A percentile compares a stretch with the other conserved stretches of the same genome.
phyloP scores from a whole-genome alignment of 2,797 vertebrate species.

The Anniella stebbinsi region DNA sequence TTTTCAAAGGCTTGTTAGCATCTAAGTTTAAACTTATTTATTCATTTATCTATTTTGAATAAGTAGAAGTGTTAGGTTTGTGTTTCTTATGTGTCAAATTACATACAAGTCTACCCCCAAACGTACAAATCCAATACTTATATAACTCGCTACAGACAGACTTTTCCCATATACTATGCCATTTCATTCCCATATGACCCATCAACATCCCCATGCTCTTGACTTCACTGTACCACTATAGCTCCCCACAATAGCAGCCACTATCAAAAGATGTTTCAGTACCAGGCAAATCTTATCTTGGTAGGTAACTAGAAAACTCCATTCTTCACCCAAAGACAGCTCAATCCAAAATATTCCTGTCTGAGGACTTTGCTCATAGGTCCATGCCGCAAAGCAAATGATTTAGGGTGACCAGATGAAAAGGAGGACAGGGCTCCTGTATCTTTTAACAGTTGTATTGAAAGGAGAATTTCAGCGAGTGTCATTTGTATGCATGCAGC shows the following conservation, averaged over 20 bases:
- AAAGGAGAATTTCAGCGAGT: too few species aligned
- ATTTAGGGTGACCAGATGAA: too few species aligned
- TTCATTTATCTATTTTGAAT: not conserved
- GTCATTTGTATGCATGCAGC: too few species aligned
- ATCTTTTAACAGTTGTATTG: too few species aligned
- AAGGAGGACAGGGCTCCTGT: too few species aligned
- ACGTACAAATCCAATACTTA: conserved; percentile 10
- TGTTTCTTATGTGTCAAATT: not conserved
- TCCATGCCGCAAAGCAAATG: too few species aligned
- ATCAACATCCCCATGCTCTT: not conserved
- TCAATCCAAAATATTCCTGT: not conserved
- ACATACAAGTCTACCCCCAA: not conserved
- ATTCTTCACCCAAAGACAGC: not conserved
- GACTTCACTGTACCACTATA: not conserved
- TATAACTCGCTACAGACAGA: not conserved
- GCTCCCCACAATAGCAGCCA: not conserved
- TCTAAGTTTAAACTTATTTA: not conserved
- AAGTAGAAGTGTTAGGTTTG: not conserved
- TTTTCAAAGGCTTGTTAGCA: conserved; percentile 30
- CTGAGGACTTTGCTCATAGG: fast-evolving
- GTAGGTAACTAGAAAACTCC: not conserved
- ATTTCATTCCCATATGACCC: not conserved
- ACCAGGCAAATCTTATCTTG: not conserved
- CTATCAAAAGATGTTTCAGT: not conserved
- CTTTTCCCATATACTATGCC: not conserved